These are phyloP conservation scores for Xiphophorus couchianus DNA, from an alignment of 2,113 vertebrate species.

Conservation along the genomic window DNA sequence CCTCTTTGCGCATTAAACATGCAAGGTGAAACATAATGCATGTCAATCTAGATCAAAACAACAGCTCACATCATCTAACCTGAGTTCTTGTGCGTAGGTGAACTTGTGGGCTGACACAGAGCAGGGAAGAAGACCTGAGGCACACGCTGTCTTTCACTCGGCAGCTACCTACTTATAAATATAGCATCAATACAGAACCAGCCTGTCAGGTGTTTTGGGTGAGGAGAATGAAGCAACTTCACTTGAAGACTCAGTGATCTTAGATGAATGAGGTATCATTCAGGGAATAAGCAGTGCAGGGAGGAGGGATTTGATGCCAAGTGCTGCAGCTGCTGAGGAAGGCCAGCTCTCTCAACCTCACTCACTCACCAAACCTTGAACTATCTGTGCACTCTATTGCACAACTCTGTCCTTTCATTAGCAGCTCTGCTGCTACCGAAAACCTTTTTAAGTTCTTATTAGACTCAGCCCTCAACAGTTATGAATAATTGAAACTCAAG, in stretches of 20 bases:
- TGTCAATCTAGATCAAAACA: slow-evolving; percentile 30
- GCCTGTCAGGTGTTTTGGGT: slow-evolving; percentile 62
- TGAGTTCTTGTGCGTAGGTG: slow-evolving; percentile 20
- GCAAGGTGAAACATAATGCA: slow-evolving; percentile 6
- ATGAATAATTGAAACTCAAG: too few species aligned
- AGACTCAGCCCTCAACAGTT: slow-evolving; percentile 17
- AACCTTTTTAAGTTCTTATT: slow-evolving; percentile 11
- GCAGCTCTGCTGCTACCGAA: slow-evolving; percentile 17
- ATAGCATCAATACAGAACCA: slow-evolving; percentile 70
- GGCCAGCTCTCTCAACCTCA: slow-evolving; percentile 50
- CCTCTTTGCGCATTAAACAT: slow-evolving; percentile 3
- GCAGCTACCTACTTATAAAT: slow-evolving; percentile 71
- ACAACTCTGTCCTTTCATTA: slow-evolving; percentile 40
- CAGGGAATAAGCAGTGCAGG: slow-evolving; percentile 57
- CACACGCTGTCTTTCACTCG: slow-evolving; percentile 53
- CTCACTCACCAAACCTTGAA: slow-evolving; percentile 53
- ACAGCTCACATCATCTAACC: slow-evolving; percentile 42
- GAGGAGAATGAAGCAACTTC: slow-evolving; percentile 62
- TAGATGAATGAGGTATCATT: slow-evolving; percentile 70
- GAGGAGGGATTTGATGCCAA: slow-evolving; percentile 53
- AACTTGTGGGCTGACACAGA: slow-evolving; percentile 47
- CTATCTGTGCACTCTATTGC: slow-evolving; percentile 37
- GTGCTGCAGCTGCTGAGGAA: slow-evolving; percentile 56
- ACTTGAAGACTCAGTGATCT: slow-evolving; percentile 66
- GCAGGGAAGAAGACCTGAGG: slow-evolving; percentile 53